phyloP scores from a whole-genome alignment of 2,797 vertebrate genomes.

The Manis javanica region DNA sequence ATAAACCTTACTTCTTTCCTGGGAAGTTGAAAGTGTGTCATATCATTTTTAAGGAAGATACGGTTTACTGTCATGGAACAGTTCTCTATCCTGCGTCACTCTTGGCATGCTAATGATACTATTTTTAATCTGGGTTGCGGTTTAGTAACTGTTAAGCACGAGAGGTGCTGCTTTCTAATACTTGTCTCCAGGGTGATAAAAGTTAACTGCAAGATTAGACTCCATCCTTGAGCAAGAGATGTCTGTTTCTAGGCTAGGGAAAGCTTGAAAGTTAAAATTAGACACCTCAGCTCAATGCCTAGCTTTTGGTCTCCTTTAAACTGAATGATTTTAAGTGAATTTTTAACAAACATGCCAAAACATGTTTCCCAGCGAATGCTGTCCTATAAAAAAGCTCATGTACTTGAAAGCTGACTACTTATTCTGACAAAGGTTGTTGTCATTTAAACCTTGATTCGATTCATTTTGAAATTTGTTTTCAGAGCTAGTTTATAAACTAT shows the following conservation, averaged over 20 bases:
- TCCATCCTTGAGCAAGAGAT: not conserved
- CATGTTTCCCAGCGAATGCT: not conserved
- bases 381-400: not conserved
- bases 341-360: conserved; percentile 19
- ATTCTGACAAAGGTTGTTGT: not conserved
- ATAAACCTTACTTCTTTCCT: not conserved
- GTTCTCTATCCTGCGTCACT: not conserved
- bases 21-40: not conserved
- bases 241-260: not conserved
- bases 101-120: not conserved
- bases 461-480: not conserved
- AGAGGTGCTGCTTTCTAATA: conserved; percentile 26
- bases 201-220: conserved; percentile 4
- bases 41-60: not conserved
- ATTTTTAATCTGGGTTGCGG: conserved; percentile 36
- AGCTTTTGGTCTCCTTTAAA: not conserved
- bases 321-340: not conserved
- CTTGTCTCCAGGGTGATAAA: conserved; percentile 14
- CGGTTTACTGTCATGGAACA: not conserved
- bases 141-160: conserved; percentile 41
- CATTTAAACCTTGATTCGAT: conserved; percentile 43
- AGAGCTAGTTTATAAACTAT: not conserved
- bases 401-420: conserved; percentile 26
- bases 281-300: not conserved
- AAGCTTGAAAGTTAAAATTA: conserved; percentile 30